phyloP scores from a whole-genome alignment of 1,140 invertebrate species.

The Holotrichia oblita region DNA sequence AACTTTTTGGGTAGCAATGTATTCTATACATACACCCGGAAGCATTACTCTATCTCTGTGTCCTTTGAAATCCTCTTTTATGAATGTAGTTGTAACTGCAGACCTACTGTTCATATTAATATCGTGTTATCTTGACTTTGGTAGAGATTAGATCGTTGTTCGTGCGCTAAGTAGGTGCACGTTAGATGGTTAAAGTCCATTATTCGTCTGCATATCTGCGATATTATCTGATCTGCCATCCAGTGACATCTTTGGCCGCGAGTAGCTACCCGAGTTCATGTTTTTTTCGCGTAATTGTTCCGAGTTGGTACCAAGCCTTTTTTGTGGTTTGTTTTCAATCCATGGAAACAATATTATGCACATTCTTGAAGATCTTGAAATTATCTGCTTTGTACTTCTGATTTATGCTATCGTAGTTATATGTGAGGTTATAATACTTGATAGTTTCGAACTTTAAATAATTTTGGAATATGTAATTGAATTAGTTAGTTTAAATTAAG shows the following conservation, averaged over 20 bases:
- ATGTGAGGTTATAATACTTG: too few relatives aligned
- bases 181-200: slow-evolving; percentile 1
- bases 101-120: background rate
- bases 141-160: slow-evolving; percentile 15
- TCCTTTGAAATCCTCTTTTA: background rate
- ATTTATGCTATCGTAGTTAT: too few relatives aligned
- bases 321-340: background rate
- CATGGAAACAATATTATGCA: background rate
- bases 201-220: slow-evolving; percentile 6
- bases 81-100: background rate
- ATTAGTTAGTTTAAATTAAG: too few relatives aligned
- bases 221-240: slow-evolving; percentile 20
- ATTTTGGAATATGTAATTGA: too few relatives aligned
- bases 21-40: background rate
- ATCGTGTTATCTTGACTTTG: background rate
- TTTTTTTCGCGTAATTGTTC: slow-evolving; percentile 14
- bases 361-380: background rate
- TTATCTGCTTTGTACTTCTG: background rate
- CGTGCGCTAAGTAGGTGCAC: slow-evolving; percentile 18
- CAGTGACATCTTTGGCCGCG: background rate
- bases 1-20: background rate
- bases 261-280: background rate
- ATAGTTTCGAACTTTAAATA: too few relatives aligned
- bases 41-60: background rate
- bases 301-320: background rate